A percentile compares a stretch with the other conserved stretches of the same genome.
Conservation (phyloP, 2,888 invertebrate species). For the Odontomyia ornata region DNA sequence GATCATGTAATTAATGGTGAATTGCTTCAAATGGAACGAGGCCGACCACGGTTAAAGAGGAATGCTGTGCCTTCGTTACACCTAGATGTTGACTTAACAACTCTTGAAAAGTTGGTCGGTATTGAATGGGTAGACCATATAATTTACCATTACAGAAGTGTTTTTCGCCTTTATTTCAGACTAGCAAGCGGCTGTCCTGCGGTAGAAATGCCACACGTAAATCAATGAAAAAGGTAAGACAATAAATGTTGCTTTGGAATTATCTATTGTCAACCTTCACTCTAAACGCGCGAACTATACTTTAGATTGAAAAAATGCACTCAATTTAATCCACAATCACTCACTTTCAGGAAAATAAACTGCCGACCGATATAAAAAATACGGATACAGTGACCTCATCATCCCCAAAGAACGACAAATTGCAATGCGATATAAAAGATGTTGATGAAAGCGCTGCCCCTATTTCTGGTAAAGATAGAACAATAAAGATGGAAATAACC, state of each 20-base stretch:
- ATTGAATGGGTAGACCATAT: not conserved
- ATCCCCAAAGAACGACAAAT: not conserved
- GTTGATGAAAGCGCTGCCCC: not conserved
- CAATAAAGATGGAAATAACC: not conserved
- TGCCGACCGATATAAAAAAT: not conserved
- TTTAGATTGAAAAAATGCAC: too few species aligned
- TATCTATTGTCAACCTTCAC: too few species aligned
- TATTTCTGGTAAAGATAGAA: not conserved
- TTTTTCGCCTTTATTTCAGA: not conserved
- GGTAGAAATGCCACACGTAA: not conserved
- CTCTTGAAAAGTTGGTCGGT: not conserved
- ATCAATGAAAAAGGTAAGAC: not conserved
- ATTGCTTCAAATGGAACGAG: conserved; percentile 55
- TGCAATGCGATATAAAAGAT: not conserved
- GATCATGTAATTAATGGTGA: conserved; percentile 56
- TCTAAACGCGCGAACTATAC: too few species aligned
- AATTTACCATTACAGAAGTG: not conserved
- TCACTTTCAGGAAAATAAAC: not conserved
- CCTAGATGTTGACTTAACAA: conserved; percentile 46
- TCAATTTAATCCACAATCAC: too few species aligned
- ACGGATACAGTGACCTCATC: not conserved
- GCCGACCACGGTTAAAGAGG: conserved; percentile 53
- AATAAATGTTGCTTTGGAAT: too few species aligned
- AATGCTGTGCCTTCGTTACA: conserved; percentile 55
- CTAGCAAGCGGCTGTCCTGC: not conserved